A percentile compares a stretch with the other conserved stretches of the same genome.
These are phyloP conservation scores for Argyra leucocephala DNA, from an alignment of 2,888 invertebrate genomes.

Conservation along the genomic window DNA sequence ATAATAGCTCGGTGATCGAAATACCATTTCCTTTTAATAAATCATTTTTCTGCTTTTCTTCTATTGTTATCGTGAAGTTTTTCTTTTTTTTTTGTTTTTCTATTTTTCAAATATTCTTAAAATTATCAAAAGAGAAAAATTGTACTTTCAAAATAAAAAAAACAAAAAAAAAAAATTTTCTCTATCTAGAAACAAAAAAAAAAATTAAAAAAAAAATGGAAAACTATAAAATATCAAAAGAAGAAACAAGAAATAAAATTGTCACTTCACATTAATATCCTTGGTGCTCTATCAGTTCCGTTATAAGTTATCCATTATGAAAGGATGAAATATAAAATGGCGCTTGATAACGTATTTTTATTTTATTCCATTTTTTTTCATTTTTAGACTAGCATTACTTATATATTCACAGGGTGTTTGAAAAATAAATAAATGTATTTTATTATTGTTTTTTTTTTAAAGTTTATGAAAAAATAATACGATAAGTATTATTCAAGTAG, in stretches of 20 bases:
- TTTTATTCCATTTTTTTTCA: too few species aligned
- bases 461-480: too few species aligned
- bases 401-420: too few species aligned
- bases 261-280: background rate
- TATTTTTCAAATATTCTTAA: background rate
- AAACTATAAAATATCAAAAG: background rate
- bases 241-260: too few species aligned
- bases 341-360: background rate
- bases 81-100: too few species aligned
- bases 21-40: background rate
- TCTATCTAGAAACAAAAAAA: background rate
- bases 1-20: background rate
- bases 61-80: background rate
- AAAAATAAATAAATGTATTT: too few species aligned
- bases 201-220: background rate
- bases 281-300: background rate
- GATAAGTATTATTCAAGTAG: too few species aligned
- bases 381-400: too few species aligned
- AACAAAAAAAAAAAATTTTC: background rate
- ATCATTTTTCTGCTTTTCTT: background rate
- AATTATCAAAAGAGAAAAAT: background rate
- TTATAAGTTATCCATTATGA: background rate
- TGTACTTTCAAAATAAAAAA: too few species aligned
- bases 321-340: background rate
- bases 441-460: too few species aligned